Evolutionary conservation across 1,140 invertebrate genomes (phyloP).

Genomic region (Drosophila subpulchrella): DNA sequence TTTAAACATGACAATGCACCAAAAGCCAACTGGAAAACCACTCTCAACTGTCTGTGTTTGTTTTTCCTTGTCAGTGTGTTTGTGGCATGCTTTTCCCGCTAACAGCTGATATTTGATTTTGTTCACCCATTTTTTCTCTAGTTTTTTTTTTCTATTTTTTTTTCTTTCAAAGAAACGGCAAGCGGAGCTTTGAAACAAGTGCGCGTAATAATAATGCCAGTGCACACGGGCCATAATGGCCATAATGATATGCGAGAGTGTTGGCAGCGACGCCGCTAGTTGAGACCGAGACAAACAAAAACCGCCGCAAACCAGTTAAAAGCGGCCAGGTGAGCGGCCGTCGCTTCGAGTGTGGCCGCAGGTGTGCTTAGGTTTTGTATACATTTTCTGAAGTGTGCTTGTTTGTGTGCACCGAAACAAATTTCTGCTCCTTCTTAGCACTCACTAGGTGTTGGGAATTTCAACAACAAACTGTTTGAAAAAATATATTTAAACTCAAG

Average conservation of each 20-base stretch:
- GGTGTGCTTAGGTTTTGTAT: slow-evolving; percentile 26
- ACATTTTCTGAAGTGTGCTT: slow-evolving; percentile 11
- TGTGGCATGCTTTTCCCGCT: slow-evolving; percentile 29
- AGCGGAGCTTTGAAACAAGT: slow-evolving; percentile 42
- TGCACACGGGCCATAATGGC: slow-evolving; percentile 46
- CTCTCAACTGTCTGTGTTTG: not conserved
- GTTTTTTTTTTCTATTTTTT: not conserved
- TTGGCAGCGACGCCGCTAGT: slow-evolving; percentile 26
- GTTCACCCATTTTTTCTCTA: slow-evolving; percentile 6
- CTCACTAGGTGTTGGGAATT: too few relatives aligned
- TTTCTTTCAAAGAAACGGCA: slow-evolving; percentile 37
- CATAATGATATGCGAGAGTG: slow-evolving; percentile 60
- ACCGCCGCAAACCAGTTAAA: slow-evolving; percentile 74
- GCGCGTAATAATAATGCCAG: slow-evolving; percentile 53
- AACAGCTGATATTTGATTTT: slow-evolving; percentile 48
- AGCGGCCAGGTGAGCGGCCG: slow-evolving; percentile 43
- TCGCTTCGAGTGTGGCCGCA: slow-evolving; percentile 41
- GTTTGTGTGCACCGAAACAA: not conserved
- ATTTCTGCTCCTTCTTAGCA: too few relatives aligned
- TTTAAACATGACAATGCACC: slow-evolving; percentile 21
- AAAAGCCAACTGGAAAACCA: slow-evolving; percentile 22
- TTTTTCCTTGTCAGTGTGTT: slow-evolving; percentile 6
- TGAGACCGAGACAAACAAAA: slow-evolving; percentile 43
- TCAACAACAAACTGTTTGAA: too few relatives aligned
- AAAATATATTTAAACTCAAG: too few relatives aligned